phyloP scores from a whole-genome alignment of 2,113 vertebrate genomes.

The Rhea pennata region DNA sequence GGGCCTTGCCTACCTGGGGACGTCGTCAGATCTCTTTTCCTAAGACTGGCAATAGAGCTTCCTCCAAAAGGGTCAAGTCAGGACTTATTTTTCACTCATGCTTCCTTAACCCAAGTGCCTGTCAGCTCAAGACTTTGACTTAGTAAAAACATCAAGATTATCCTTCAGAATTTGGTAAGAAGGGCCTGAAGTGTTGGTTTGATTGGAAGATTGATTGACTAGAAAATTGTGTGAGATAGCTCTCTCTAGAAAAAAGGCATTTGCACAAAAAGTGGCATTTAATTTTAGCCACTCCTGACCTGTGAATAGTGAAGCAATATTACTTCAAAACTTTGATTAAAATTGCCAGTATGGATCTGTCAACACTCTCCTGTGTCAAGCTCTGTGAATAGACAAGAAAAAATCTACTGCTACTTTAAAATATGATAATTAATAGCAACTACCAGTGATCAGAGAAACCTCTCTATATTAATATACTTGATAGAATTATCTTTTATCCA shows the following conservation, averaged over 20 bases:
- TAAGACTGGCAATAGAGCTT: no score
- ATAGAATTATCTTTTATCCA: neutral
- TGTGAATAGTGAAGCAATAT: neutral
- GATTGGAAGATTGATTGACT: neutral
- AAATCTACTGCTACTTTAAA: neutral
- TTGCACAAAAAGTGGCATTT: neutral
- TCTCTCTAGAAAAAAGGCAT: neutral
- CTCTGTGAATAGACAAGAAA: neutral
- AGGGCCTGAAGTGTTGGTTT: neutral
- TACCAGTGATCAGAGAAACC: neutral
- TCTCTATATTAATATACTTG: neutral
- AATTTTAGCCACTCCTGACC: neutral
- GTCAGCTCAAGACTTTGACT: neutral
- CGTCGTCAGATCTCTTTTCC: no score
- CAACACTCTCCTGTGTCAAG: neutral
- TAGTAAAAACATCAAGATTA: neutral
- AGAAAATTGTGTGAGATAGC: neutral
- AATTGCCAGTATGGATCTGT: neutral
- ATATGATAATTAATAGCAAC: neutral
- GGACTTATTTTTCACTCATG: no score
- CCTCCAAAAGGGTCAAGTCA: no score
- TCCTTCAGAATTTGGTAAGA: neutral
- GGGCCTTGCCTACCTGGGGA: no score
- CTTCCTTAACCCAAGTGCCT: neutral
- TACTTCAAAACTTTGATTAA: neutral